Evolutionary conservation across 1,140 invertebrate genomes (phyloP), one percentile per base, ranked within the genome.

Genomic region (Trachymyrmex septentrionalis): DNA sequence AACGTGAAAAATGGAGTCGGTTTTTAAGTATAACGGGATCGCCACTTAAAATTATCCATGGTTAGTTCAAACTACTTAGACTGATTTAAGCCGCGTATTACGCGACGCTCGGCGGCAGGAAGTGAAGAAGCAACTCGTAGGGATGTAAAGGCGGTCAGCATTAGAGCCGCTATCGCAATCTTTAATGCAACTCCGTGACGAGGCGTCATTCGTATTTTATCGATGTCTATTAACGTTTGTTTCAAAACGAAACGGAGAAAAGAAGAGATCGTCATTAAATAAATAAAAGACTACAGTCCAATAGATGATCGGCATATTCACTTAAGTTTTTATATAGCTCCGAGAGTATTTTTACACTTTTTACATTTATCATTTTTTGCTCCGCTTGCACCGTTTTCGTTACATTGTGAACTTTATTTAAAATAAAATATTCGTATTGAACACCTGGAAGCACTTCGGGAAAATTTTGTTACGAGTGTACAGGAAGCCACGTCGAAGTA

Each of bases 31-130:
- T 90, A 87, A 90, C 84, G 57, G 89, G 73, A 88, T 72, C 87
- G 19, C 64, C 85, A 75, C 61, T 91, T 88, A 80, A 86, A 90
- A 91, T 91, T 91, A 91, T 90, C 80, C 87, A 91, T 34, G 90
- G 89, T 90, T 91, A 87, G 85, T 86, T 85, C 19, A 19, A 61
- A 30, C n/a, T 61, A 77, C 75, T 87, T 76, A 81, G 80, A 86
- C 44, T 86, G 66, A 84, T 81, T 78, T 90, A 73, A 89, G 53
- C 82, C 66, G 73, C 19, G 44, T 75, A 82, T 90, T 91, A 81
- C 89, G 88, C 84, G 87, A 82, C n/a, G 16, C 38, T 27, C 34
- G 66, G 55, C 48, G 57, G 59, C 80, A 88, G 86, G 89, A 90
- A 90, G 88, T 90, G 88, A 91, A 90, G 81, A 69, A 63, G 86